Conservation (phyloP, 2,888 invertebrate genomes). For the Chaetoderma sp. region DNA sequence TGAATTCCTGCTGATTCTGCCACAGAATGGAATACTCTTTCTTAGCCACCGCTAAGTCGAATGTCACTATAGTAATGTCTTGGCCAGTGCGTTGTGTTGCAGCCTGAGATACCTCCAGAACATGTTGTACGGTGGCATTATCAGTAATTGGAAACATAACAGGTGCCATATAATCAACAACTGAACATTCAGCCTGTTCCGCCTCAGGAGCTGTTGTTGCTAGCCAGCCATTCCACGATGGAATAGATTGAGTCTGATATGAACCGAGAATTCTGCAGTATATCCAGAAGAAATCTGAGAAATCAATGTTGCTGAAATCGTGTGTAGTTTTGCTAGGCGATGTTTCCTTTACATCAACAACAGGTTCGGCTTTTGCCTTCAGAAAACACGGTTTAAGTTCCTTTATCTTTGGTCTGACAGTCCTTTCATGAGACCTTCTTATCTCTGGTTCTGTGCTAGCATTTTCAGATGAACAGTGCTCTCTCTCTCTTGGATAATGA, state of each 20-base stretch:
- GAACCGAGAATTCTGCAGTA: slow-evolving; percentile 10
- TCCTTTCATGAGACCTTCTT: no score
- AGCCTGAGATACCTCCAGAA: slow-evolving; percentile 24
- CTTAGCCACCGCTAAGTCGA: slow-evolving; percentile 37
- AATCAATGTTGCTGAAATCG: not conserved
- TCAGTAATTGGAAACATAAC: slow-evolving; percentile 31
- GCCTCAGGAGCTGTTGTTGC: no score
- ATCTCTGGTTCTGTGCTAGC: slow-evolving; percentile 1
- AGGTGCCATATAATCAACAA: slow-evolving; percentile 32
- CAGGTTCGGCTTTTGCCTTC: slow-evolving; percentile 20
- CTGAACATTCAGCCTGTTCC: not conserved
- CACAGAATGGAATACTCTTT: slow-evolving; percentile 31
- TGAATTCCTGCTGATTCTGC: slow-evolving; percentile 28
- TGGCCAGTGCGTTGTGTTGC: no score
- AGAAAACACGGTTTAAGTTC: slow-evolving; percentile 22
- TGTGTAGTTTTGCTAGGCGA: not conserved
- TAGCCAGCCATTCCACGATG: slow-evolving; percentile 23
- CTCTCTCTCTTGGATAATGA: slow-evolving; percentile 31
- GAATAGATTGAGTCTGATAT: slow-evolving; percentile 11
- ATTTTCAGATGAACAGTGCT: not conserved
- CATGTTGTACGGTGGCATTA: slow-evolving; percentile 31
- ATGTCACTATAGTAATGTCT: slow-evolving; percentile 31
- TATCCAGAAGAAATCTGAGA: slow-evolving; percentile 16
- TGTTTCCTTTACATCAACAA: not conserved
- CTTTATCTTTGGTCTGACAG: not conserved